Evolutionary conservation across 2,797 vertebrate species (phyloP).

Genomic region (Phataginus tetradactyla): DNA sequence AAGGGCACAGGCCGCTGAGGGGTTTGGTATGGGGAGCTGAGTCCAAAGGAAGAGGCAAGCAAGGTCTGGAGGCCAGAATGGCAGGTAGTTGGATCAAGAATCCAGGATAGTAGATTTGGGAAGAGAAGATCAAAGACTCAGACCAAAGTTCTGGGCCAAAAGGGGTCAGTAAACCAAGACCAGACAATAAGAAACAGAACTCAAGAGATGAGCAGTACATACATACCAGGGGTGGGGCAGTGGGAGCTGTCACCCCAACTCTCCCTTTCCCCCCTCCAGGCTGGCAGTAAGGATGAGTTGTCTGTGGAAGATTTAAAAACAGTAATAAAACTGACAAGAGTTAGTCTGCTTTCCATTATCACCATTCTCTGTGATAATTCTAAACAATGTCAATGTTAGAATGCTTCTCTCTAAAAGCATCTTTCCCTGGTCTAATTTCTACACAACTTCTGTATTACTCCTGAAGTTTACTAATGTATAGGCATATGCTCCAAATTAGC

Average conservation of each 20-base stretch:
- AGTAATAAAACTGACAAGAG: background rate
- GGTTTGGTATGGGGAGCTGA: background rate
- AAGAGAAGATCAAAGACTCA: background rate
- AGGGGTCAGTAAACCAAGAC: background rate
- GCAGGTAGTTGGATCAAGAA: background rate
- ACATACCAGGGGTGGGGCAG: accelerated
- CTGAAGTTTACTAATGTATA: background rate
- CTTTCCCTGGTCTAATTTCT: background rate
- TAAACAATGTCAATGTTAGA: background rate
- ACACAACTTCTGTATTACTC: background rate
- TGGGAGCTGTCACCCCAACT: accelerated
- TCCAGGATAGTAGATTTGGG: background rate
- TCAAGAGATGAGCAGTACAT: background rate
- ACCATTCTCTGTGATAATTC: background rate
- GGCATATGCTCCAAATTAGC: background rate
- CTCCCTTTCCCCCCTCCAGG: accelerated
- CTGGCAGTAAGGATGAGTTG: no score
- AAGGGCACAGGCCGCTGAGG: background rate
- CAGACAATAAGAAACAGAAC: background rate
- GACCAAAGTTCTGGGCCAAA: background rate
- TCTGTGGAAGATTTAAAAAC: background rate
- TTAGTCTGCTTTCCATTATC: background rate
- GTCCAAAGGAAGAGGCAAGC: background rate
- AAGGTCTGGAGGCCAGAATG: background rate
- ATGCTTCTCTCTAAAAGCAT: background rate